Base-by-base conservation (phyloP, 2,888 invertebrate genomes). In the Chloroclysta siterata region DNA sequence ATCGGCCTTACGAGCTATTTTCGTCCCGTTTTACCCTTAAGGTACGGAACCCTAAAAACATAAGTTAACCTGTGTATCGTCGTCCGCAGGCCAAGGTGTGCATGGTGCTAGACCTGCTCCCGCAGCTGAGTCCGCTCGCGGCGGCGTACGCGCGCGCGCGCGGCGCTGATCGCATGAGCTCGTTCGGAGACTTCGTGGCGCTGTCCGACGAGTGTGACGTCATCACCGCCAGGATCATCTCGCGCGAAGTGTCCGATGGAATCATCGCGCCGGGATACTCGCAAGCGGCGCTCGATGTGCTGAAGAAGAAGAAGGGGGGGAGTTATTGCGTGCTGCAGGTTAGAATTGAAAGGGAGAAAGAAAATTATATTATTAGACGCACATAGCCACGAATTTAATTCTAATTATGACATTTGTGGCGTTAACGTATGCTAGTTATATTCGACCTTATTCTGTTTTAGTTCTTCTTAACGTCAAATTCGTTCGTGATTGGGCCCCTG, bases 161-260 rank as follows among this genome's bases (percentile, higher is more conserved):
- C 82, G 99, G 99, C 54, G 99, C 99, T 14, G 99, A 99, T 89
- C 95, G 99, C 58, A 99, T 99, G 99, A 99, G 99, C 8, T 99
- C 99, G 0, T 99, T 99, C 88, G 99, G 99, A 0, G 99, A 99
- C 90, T 99, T 99, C 87, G 95, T 99, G 41, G 98, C 99, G 0
- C 87, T 99, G 0, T 99, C 99, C 0, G 98, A 99, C 83, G 87
- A 92, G 0, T 99, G 99, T 82, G 99, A 99, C 88, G 95, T 94
- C 53, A 82, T 95, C 66, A 99, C 99, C 0, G 99, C 99, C 0
- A 95, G 94, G 82, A 97, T 99, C 60, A 98, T 99, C 65, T 97
- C 98, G 0, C 95, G 97, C 17, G 96, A 99, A 93, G 99, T 99
- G 0, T 99, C 99, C 0, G 99, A 99, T 88, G 99, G 99, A n/a